Conservation (phyloP, 2,888 invertebrate genomes). For the Ctena decussata region DNA sequence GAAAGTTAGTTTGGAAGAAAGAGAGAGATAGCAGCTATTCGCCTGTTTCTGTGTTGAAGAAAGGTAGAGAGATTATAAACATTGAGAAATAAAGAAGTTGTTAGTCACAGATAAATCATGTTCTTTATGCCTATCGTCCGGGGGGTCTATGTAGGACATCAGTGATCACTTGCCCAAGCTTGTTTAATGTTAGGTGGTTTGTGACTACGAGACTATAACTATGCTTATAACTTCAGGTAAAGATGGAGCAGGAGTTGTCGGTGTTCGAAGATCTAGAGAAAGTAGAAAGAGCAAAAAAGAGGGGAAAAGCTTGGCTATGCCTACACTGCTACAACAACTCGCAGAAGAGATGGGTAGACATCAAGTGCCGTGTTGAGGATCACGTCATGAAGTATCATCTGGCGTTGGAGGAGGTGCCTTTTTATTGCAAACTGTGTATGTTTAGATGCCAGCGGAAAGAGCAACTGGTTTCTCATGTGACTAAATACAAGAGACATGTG, state of each 20-base stretch:
- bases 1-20: too few species aligned
- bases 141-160: too few species aligned
- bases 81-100: too few species aligned
- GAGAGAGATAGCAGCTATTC: too few species aligned
- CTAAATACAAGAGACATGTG: neutral
- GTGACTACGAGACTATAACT: too few species aligned
- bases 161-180: too few species aligned
- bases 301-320: neutral
- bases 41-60: too few species aligned
- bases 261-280: neutral
- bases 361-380: neutral
- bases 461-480: neutral
- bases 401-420: neutral
- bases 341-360: neutral
- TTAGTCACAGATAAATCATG: too few species aligned
- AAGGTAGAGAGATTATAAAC: too few species aligned
- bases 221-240: neutral
- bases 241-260: neutral
- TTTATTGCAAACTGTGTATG: slow-evolving; percentile 3
- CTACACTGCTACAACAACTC: neutral
- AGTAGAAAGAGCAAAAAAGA: neutral
- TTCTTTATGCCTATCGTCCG: too few species aligned
- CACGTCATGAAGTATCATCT: neutral
- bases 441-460: neutral
- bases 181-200: too few species aligned